Base-by-base conservation (phyloP, 2,113 vertebrate species). In the Crotophaga sulcirostris region DNA sequence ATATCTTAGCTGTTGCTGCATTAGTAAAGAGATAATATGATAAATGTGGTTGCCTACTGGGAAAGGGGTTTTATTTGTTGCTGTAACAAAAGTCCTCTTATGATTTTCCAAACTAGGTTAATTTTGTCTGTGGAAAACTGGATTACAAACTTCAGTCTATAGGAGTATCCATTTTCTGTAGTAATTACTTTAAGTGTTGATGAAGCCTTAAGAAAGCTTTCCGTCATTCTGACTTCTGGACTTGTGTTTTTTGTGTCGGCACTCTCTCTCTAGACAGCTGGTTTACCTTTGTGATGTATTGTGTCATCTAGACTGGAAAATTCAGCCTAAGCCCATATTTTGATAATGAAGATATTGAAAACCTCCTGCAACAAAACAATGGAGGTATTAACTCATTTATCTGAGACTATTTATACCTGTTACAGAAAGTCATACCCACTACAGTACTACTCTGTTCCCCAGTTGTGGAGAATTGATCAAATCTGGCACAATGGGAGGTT, bases 391-490 rank as follows among this genome's bases (percentile, higher is more conserved):
- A 60, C 5, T 54, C 6, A 51, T 63, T 82, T 82, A 33, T 42
- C 26, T 44, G 40, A 45, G 18, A 18, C 26, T 28, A 29, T 42
- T 81, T 17, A 36, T 13, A 34, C 3, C 7, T 54, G 25, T 69
- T 70, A 24, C 4, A 2, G n/a, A 81, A 75, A 76, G 29, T 47
- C 7, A 28, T 52, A n/a, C 42, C 85, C 49, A 69, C n/a, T 80
- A 21, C 0, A 0, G 2, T 45, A 26, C 13, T 55, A 33, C 20
- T 63, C 16, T 59, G 23, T 49, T 62, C 7, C 12, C 5, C 16
- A 51, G 20, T 16, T 56, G 16, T 0, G 3, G 33, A 51, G 36
- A n/a, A 51, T 56, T 79, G 64, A 38, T 38, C 8, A 44, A 25
- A 28, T 31, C 24, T 51, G 3, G 8, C 26, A 78, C 19, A 56